Evolutionary conservation across 2,888 invertebrate genomes (phyloP).

Genomic region (Abrostola triplasia): DNA sequence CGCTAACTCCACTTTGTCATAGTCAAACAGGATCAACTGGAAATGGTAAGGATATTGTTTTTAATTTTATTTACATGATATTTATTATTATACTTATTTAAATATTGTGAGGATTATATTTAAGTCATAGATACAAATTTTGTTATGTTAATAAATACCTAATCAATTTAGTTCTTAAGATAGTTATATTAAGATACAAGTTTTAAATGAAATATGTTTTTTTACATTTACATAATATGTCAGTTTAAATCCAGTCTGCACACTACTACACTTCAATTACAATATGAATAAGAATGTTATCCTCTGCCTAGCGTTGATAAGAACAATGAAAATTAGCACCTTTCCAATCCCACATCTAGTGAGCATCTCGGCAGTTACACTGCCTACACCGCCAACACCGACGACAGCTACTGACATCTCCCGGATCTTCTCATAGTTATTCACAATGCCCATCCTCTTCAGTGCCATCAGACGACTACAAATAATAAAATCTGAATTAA

Average conservation of each 20-base stretch:
- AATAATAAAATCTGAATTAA: constrained; percentile 36
- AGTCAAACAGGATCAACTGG: constrained; percentile 98
- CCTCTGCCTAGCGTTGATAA: background rate
- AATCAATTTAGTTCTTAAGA: too few species aligned
- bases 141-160: too few species aligned
- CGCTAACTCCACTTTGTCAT: constrained; percentile 99
- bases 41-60: constrained; percentile 58
- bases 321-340: constrained; percentile 75
- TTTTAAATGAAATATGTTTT: too few species aligned
- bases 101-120: background rate
- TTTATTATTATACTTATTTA: too few species aligned
- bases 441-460: constrained; percentile 99
- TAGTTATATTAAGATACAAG: too few species aligned
- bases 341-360: constrained; percentile 99
- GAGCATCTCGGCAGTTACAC: constrained; percentile 99
- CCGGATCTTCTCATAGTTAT: constrained; percentile 98
- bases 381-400: constrained; percentile 99
- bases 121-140: background rate
- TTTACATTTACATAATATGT: too few species aligned
- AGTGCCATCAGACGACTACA: constrained; percentile 98
- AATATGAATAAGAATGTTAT: too few species aligned
- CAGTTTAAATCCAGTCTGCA: too few species aligned
- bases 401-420: constrained; percentile 97
- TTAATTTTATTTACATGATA: background rate
- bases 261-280: too few species aligned